These are phyloP conservation scores for Eremobia ochroleuca DNA, from an alignment of 2,888 invertebrate species.

Conservation along the genomic window DNA sequence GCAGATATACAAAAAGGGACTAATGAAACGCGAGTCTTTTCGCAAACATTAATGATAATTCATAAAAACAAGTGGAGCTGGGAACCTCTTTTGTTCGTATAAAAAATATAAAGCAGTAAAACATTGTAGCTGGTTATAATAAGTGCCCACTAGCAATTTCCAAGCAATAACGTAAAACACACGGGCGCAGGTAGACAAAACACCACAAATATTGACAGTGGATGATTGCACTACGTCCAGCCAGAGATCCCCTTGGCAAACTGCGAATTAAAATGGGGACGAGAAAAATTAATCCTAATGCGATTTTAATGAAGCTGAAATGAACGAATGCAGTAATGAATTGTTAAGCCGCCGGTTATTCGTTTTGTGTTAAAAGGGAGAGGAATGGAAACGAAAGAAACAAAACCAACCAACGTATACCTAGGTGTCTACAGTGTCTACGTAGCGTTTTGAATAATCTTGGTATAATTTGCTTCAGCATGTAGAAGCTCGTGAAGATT, in stretches of 20 bases:
- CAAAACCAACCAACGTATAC: constrained; percentile 60
- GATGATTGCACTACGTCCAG: constrained; percentile 88
- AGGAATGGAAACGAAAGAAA: constrained; percentile 76
- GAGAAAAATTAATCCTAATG: constrained; percentile 91
- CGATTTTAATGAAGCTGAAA: constrained; percentile 91
- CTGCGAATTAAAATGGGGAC: constrained; percentile 90
- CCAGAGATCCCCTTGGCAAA: constrained; percentile 87
- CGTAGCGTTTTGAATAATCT: constrained; percentile 61
- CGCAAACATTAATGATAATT: constrained; percentile 47
- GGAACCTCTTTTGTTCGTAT: constrained; percentile 27
- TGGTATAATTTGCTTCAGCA: constrained; percentile 63
- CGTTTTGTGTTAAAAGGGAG: constrained; percentile 79
- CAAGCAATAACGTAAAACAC: constrained; percentile 78
- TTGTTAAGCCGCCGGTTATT: constrained; percentile 86
- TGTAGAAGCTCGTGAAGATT: constrained; percentile 70
- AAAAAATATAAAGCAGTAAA: constrained; percentile 58
- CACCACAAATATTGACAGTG: constrained; percentile 89
- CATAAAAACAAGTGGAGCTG: constrained; percentile 43
- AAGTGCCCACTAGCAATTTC: constrained; percentile 65
- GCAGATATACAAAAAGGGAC: constrained; percentile 47
- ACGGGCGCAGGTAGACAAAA: constrained; percentile 83
- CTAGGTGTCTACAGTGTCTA: constrained; percentile 25
- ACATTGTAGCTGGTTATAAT: constrained; percentile 54
- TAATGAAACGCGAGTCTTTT: constrained; percentile 37
- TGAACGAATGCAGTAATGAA: constrained; percentile 90